Evolutionary conservation across 1,140 invertebrate species (phyloP), one percentile per base, ranked within the genome.

Genomic region (Drosophila ambigua): DNA sequence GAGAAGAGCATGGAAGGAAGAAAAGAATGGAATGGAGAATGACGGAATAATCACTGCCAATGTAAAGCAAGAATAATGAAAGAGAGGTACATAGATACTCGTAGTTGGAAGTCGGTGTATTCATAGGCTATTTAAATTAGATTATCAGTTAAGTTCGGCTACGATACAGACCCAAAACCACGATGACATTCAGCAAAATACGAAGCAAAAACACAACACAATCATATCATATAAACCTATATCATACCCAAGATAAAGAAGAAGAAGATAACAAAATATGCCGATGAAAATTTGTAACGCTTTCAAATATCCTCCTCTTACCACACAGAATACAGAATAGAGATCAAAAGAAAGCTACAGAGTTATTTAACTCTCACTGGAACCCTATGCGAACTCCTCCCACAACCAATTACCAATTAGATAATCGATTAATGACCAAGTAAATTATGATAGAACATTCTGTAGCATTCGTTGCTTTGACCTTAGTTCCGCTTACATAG

Each of bases 161-260:
- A 16, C 31, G 20, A n/a, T 20, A 54, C 7, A 35, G 58, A 59
- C 46, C 26, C 15, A 57, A 57, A 60, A 6, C 16, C 45, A 59
- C 61, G 57, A 76, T 58, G 80, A 83, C 79, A 83, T 66, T 81
- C 82, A 81, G 54, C 51, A n/a, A 65, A 54, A 49, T 49, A 64
- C 63, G 57, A 62, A 72, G 64, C 61, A 60, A 55, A 46, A 59
- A 64, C 72, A 79, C 60, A 58, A 71, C 72, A 85, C 58, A 87
- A 85, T 85, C 81, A 85, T 85, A 85, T 85, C 81, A 85, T 82
- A 69, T 54, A 66, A 82, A 55, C 58, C 48, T 65, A 82, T 83
- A 82, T 81, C 78, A 80, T 55, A 58, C 15, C 49, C 65, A 23
- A 48, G 16, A 57, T 28, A 53, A 24, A 58, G 15, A 58, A 20